Evolutionary conservation across 1,140 invertebrate species (phyloP).

Genomic region (Rhynchophorus ferrugineus): DNA sequence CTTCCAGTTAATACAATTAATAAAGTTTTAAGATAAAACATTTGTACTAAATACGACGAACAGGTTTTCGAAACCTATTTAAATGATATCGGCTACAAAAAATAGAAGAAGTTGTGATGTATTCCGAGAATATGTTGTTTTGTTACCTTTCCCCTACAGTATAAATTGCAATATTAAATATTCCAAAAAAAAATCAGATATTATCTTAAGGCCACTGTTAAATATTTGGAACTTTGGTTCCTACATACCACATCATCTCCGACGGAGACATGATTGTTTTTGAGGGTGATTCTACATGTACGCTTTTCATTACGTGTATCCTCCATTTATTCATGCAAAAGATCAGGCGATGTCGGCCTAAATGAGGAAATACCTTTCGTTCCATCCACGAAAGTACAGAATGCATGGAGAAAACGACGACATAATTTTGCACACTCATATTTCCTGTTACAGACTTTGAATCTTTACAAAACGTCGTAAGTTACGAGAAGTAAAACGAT

Average conservation of each 20-base stretch:
- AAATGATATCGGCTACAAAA: neutral
- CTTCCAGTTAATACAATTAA: constrained; percentile 14
- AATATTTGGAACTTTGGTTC: constrained; percentile 16
- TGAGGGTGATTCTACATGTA: neutral
- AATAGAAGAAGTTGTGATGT: constrained; percentile 6
- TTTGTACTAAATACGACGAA: constrained; percentile 16
- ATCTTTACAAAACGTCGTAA: no score
- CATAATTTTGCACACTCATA: no score
- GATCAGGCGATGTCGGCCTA: no score
- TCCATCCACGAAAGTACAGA: no score
- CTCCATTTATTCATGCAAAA: no score
- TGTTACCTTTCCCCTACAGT: constrained; percentile 10
- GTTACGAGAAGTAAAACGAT: no score
- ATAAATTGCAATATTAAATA: constrained; percentile 21
- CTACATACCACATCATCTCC: constrained; percentile 17
- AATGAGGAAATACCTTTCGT: no score
- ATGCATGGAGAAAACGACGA: no score
- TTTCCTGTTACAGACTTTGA: no score
- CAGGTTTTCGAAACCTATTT: constrained; percentile 12
- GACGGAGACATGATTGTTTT: constrained; percentile 11
- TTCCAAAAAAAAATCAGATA: constrained; percentile 18
- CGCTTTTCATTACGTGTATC: neutral
- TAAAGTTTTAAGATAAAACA: constrained; percentile 13
- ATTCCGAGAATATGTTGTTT: constrained; percentile 4
- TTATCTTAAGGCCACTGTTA: constrained; percentile 20